Evolutionary conservation across 2,113 vertebrate species (phyloP).

Genomic region (Donacobius atricapilla): DNA sequence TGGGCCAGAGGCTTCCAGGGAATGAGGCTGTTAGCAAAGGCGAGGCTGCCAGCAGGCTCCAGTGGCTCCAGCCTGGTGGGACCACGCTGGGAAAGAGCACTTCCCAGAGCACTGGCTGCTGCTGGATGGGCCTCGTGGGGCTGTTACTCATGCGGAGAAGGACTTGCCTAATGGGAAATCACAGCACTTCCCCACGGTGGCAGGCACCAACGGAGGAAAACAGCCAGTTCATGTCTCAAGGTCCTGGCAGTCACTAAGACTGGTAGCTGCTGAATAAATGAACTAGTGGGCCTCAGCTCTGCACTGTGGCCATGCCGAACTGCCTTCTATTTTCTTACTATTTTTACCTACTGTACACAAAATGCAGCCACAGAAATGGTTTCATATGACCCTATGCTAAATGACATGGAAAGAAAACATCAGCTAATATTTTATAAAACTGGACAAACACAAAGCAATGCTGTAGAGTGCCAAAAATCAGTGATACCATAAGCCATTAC

Average conservation of each 20-base stretch:
- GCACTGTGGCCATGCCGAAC: accelerated
- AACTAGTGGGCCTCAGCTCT: neutral
- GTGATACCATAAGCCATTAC: neutral
- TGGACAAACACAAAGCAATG: neutral
- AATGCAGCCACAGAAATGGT: neutral
- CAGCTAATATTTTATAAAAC: neutral
- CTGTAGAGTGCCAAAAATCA: neutral
- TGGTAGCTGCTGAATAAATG: neutral
- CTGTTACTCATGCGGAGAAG: neutral
- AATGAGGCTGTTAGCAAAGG: neutral
- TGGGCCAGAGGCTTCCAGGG: neutral
- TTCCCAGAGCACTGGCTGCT: neutral
- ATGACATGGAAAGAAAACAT: neutral
- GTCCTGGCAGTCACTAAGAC: neutral
- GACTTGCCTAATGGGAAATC: neutral
- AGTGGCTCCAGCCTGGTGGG: accelerated
- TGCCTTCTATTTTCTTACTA: neutral
- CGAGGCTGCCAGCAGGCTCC: accelerated
- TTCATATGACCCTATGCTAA: neutral
- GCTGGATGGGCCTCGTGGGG: too few relatives aligned
- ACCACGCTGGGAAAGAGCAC: accelerated
- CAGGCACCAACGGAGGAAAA: neutral
- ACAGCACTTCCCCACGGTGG: neutral
- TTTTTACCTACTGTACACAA: neutral
- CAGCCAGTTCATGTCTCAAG: neutral